These are phyloP conservation scores for Climacteris rufus DNA, from an alignment of 2,113 vertebrate species.

Conservation along the genomic window DNA sequence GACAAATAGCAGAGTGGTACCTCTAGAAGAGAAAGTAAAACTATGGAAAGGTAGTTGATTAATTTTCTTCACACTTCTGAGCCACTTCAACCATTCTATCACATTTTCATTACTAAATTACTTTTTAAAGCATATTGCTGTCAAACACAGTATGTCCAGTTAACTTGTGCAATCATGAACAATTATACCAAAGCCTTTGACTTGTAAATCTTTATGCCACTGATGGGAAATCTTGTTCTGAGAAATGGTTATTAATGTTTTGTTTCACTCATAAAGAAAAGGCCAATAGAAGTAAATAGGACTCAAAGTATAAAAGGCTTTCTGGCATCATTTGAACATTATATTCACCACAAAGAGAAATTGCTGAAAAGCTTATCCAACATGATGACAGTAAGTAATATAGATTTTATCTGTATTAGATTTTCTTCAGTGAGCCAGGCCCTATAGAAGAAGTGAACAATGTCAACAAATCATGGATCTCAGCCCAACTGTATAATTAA, in stretches of 20 bases:
- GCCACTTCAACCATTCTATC: not conserved
- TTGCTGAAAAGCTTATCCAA: not conserved
- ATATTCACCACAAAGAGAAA: not conserved
- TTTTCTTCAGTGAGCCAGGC: not conserved
- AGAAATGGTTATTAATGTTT: conserved; percentile 29
- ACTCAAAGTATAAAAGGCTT: not conserved
- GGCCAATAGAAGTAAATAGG: not conserved
- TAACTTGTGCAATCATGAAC: not conserved
- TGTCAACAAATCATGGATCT: not conserved
- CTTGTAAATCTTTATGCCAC: not conserved
- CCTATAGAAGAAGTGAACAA: not conserved
- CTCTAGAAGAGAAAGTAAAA: not conserved
- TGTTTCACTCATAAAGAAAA: not conserved
- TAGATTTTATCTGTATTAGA: not conserved
- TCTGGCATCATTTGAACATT: not conserved
- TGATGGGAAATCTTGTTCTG: not conserved
- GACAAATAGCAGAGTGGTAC: not conserved
- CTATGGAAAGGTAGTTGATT: not conserved
- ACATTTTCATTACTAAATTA: not conserved
- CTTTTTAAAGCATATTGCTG: not conserved
- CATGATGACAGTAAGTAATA: not conserved
- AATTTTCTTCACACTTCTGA: not conserved
- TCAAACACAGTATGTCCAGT: not conserved
- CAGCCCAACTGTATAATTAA: not conserved
- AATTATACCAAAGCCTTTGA: not conserved